These are phyloP conservation scores for Sphinx pinastri DNA, from an alignment of 2,888 invertebrate genomes.

Conservation along the genomic window DNA sequence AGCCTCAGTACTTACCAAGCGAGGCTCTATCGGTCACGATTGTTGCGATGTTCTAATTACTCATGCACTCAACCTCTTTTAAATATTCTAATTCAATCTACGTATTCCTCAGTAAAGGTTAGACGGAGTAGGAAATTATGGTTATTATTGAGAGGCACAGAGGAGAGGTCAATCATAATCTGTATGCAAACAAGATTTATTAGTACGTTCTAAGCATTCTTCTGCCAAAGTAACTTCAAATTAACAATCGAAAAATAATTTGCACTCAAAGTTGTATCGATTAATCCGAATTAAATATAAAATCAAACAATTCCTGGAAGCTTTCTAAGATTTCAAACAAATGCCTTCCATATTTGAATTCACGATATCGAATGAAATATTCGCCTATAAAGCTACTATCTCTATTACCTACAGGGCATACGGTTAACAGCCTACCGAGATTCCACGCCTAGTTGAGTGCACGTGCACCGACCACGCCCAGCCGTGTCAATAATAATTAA, in stretches of 20 bases:
- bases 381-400: neutral
- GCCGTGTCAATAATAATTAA: conserved; percentile 75
- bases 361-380: conserved; percentile 1
- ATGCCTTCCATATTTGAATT: neutral
- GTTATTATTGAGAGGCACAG: too few species aligned
- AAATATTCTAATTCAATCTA: neutral
- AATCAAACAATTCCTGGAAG: neutral
- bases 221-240: too few species aligned
- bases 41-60: neutral
- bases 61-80: neutral
- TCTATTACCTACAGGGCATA: neutral
- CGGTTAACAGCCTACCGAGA: conserved; percentile 30
- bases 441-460: conserved; percentile 33
- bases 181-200: too few species aligned
- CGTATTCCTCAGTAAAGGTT: too few species aligned
- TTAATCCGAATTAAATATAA: neutral
- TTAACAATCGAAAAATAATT: too few species aligned
- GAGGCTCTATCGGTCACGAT: conserved; percentile 12
- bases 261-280: too few species aligned
- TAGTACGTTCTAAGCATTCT: too few species aligned
- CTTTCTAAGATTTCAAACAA: neutral
- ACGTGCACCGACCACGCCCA: conserved; percentile 68
- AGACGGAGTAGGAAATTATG: too few species aligned
- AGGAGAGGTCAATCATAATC: too few species aligned
- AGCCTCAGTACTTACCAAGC: neutral